These are phyloP conservation scores for Mimas tiliae DNA, from an alignment of 2,888 invertebrate genomes.

Conservation along the genomic window DNA sequence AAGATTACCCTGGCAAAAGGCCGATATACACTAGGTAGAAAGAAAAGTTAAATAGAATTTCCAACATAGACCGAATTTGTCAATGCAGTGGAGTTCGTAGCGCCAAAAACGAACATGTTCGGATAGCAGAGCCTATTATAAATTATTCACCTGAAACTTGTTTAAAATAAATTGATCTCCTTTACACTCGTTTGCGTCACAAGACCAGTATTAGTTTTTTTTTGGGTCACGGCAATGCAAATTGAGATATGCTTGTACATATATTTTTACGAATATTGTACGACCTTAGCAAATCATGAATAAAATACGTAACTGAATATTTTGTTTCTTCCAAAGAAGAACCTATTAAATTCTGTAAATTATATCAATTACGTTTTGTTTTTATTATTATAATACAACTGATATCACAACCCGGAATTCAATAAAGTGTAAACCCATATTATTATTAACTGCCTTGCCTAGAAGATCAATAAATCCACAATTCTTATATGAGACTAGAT, in stretches of 20 bases:
- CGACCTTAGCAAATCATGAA: slow-evolving; percentile 1
- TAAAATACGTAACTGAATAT: not conserved
- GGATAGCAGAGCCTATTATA: not conserved
- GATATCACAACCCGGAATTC: too few relatives aligned
- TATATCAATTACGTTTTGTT: not conserved
- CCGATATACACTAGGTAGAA: too few relatives aligned
- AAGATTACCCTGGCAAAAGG: too few relatives aligned
- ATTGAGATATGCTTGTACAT: not conserved
- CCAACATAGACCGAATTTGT: too few relatives aligned
- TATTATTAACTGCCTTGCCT: too few relatives aligned
- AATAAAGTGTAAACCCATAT: too few relatives aligned
- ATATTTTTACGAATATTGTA: not conserved
- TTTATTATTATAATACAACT: too few relatives aligned
- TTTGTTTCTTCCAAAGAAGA: too few relatives aligned
- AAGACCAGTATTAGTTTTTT: not conserved
- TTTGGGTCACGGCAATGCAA: not conserved
- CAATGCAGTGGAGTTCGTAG: not conserved
- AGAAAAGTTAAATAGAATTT: too few relatives aligned
- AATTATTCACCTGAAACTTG: slow-evolving; percentile 1
- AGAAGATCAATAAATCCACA: too few relatives aligned
- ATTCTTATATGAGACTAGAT: too few relatives aligned
- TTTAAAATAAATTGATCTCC: not conserved
- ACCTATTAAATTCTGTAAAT: too few relatives aligned
- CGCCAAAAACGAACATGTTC: not conserved
- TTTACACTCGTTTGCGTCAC: not conserved